These are phyloP conservation scores for Ammodramus savannarum DNA, from an alignment of 2,113 vertebrate genomes.

Conservation along the genomic window DNA sequence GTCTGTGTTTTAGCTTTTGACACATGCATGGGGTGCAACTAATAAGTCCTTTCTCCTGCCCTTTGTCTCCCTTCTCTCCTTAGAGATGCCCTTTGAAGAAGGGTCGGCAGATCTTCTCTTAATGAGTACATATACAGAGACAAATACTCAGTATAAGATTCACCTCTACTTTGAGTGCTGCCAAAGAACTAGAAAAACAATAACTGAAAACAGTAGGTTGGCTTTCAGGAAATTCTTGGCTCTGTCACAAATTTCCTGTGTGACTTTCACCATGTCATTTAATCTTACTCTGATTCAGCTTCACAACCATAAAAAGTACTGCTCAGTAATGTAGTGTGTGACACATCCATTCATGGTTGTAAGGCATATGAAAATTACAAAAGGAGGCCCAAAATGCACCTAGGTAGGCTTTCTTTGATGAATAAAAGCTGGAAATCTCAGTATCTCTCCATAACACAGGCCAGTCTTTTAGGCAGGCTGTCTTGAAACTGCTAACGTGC, in stretches of 20 bases:
- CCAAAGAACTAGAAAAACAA: neutral
- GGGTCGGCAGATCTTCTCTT: neutral
- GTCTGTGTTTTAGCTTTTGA: conserved; percentile 25
- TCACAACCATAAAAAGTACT: neutral
- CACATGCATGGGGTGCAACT: neutral
- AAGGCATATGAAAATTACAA: neutral
- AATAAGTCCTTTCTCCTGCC: conserved; percentile 8
- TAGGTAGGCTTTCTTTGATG: neutral
- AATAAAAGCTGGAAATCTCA: neutral
- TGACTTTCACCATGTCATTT: conserved; percentile 6
- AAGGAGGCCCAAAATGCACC: neutral
- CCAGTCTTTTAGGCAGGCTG: neutral
- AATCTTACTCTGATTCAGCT: conserved; percentile 6
- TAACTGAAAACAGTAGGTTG: conserved; percentile 16
- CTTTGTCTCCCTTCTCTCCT: neutral
- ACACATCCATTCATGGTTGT: neutral
- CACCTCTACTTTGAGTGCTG: neutral
- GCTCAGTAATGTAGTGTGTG: neutral
- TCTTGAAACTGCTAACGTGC: neutral
- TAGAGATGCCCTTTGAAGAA: neutral
- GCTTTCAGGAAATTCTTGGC: conserved; percentile 39
- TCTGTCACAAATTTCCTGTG: conserved; percentile 19
- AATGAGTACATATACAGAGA: neutral
- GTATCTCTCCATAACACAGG: neutral
- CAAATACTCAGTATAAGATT: neutral